Conservation (phyloP, 2,888 invertebrate genomes). For the Drosophila peninsularis region DNA sequence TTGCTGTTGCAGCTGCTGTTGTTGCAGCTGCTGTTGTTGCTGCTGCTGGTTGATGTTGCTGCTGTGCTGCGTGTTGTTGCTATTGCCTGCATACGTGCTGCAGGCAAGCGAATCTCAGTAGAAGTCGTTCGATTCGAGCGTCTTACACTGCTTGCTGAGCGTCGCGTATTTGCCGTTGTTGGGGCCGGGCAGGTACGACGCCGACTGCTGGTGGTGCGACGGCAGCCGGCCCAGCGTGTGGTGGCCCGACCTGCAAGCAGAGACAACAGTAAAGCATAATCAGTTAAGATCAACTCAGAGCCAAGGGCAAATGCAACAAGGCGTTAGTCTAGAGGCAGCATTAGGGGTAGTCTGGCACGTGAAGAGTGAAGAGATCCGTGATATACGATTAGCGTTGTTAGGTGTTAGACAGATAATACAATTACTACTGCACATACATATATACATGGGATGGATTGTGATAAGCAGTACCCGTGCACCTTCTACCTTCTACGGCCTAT, state of each 20-base stretch:
- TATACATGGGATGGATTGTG: not conserved
- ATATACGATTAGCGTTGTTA: not conserved
- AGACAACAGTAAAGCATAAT: conserved; percentile 13
- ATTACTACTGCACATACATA: not conserved
- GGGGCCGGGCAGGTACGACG: conserved; percentile 86
- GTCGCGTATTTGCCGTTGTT: conserved; percentile 96
- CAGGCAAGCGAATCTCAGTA: conserved; percentile 92
- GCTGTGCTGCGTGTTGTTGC: conserved; percentile 77
- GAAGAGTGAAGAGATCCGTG: not conserved
- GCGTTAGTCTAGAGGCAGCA: conserved; percentile 36
- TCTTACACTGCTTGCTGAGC: conserved; percentile 97
- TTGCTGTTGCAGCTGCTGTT: conserved; percentile 40
- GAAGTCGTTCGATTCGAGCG: conserved; percentile 95
- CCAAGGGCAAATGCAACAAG: conserved; percentile 18
- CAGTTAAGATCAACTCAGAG: not conserved
- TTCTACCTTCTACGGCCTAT: conserved; percentile 2
- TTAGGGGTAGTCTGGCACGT: conserved; percentile 39
- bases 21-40: conserved; percentile 53
- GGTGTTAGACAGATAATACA: not conserved
- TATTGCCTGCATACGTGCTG: conserved; percentile 86
- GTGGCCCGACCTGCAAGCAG: conserved; percentile 82
- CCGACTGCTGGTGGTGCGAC: conserved; percentile 85
- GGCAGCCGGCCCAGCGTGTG: conserved; percentile 89
- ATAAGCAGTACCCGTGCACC: not conserved
- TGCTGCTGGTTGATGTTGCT: conserved; percentile 37